Evolutionary conservation across 2,888 invertebrate species (phyloP).

Genomic region (Nephrotoma flavescens): DNA sequence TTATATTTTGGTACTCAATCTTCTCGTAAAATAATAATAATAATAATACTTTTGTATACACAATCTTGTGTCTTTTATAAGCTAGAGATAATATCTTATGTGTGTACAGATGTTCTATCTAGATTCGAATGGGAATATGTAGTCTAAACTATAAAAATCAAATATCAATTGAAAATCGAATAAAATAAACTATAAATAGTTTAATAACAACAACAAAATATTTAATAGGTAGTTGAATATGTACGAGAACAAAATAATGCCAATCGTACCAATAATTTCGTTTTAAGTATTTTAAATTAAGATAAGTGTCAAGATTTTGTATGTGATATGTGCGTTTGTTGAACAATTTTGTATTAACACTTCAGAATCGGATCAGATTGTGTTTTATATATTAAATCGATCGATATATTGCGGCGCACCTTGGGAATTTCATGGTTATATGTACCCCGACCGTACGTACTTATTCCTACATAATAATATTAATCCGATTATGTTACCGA

Average conservation of each 20-base stretch:
- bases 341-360: neutral
- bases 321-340: neutral
- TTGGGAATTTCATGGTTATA: neutral
- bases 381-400: neutral
- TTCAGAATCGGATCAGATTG: neutral
- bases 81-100: neutral
- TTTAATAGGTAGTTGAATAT: neutral
- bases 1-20: neutral
- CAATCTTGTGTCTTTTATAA: neutral
- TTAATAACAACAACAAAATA: neutral
- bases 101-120: neutral
- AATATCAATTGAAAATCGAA: neutral
- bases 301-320: neutral
- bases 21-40: neutral
- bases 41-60: neutral
- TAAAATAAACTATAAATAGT: neutral
- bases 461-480: neutral
- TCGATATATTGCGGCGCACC: neutral
- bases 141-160: neutral
- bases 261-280: neutral
- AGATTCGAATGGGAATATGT: neutral
- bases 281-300: neutral
- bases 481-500: neutral
- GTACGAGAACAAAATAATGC: neutral
- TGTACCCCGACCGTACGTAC: neutral